These are phyloP conservation scores for Atrichornis clamosus DNA, from an alignment of 2,113 vertebrate genomes.

Conservation along the genomic window DNA sequence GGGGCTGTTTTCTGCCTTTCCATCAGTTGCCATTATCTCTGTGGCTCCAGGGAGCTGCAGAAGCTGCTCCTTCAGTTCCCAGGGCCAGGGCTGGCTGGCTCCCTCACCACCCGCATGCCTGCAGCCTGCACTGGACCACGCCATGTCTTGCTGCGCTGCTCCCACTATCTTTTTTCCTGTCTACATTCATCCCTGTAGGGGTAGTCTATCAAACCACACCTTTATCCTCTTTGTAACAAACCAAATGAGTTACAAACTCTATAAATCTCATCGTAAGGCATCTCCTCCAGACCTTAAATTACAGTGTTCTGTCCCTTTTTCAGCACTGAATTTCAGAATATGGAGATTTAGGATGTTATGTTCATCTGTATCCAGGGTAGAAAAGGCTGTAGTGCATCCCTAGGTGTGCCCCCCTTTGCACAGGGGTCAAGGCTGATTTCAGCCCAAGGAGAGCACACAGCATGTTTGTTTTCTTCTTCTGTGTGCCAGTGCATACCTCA, in stretches of 20 bases:
- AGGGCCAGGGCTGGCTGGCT: rapidly evolving
- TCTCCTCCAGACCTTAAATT: background rate
- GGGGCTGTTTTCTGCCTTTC: background rate
- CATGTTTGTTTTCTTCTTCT: background rate
- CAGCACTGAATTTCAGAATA: background rate
- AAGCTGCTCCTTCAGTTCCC: too few relatives aligned
- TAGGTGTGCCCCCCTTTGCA: background rate
- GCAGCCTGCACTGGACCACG: rapidly evolving
- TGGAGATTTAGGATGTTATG: background rate
- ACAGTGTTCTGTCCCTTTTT: background rate
- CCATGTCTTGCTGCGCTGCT: background rate
- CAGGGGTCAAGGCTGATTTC: background rate
- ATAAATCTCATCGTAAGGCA: background rate
- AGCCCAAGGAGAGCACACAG: background rate
- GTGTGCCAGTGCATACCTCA: background rate
- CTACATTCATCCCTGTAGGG: background rate
- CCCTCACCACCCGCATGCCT: too few relatives aligned
- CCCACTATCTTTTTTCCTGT: background rate
- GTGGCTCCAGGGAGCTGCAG: too few relatives aligned
- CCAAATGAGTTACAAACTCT: background rate
- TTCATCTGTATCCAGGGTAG: too few relatives aligned
- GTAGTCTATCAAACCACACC: background rate
- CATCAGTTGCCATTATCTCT: rapidly evolving
- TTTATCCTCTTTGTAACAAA: background rate
- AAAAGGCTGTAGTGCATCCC: background rate